These are phyloP conservation scores for Hydrophis major DNA, from an alignment of 2,797 vertebrate species.

Conservation along the genomic window DNA sequence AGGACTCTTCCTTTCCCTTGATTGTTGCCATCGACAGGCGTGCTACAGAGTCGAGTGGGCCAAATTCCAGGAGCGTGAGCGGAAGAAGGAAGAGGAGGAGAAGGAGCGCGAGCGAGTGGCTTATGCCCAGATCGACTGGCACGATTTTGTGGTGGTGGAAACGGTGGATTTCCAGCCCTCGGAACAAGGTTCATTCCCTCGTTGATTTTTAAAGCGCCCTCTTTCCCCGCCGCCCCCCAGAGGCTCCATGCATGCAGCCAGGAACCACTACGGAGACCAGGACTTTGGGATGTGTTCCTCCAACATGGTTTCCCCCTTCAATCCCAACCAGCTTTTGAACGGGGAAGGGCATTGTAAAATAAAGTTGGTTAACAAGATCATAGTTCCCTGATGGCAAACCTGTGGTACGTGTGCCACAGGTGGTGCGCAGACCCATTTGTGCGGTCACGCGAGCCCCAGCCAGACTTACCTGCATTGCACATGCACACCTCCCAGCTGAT, in stretches of 20 bases:
- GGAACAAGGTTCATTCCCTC: slow-evolving; percentile 84
- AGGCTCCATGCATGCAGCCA: not conserved
- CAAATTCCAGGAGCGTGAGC: slow-evolving; percentile 96
- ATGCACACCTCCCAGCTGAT: too few relatives aligned
- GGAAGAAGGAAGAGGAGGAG: slow-evolving; percentile 98
- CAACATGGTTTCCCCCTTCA: too few relatives aligned
- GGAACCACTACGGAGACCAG: not conserved
- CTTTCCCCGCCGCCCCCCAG: too few relatives aligned
- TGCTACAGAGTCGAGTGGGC: slow-evolving; percentile 98
- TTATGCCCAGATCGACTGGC: slow-evolving; percentile 98
- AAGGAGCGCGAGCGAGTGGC: slow-evolving; percentile 94
- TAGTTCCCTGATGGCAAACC: not conserved
- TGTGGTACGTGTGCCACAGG: too few relatives aligned
- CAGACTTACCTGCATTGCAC: too few relatives aligned
- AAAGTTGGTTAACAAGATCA: not conserved
- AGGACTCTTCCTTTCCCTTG: not conserved
- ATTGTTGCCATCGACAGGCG: slow-evolving; percentile 71
- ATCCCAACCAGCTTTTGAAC: not conserved
- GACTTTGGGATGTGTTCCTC: not conserved
- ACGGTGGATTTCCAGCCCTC: slow-evolving; percentile 97
- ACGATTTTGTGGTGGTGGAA: slow-evolving; percentile 98
- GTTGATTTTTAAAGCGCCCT: too few relatives aligned
- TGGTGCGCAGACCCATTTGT: too few relatives aligned
- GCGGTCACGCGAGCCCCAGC: too few relatives aligned
- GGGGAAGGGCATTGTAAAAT: not conserved